Conservation (phyloP, 1,140 invertebrate genomes). For the Oreohelix idahoensis region DNA sequence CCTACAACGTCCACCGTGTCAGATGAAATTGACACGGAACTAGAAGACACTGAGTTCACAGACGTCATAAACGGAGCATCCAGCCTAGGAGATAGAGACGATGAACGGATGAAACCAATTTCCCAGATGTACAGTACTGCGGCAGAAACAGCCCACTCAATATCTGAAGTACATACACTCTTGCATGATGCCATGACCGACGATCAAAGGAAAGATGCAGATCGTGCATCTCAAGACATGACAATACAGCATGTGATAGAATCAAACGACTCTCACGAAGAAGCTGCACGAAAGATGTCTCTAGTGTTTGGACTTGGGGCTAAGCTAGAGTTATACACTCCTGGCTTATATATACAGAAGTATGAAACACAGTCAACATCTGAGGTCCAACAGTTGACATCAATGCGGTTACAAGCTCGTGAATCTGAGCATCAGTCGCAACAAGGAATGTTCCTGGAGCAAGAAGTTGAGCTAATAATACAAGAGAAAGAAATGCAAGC, state of each 20-base stretch:
- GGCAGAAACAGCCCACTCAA: neutral
- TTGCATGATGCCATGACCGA: too few relatives aligned
- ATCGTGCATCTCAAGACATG: too few relatives aligned
- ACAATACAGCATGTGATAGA: neutral
- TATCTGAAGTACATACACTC: neutral
- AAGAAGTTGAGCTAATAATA: too few relatives aligned
- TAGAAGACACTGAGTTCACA: neutral
- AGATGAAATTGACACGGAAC: slow-evolving; percentile 3
- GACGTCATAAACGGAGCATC: neutral
- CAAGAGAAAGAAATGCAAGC: neutral
- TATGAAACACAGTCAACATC: neutral
- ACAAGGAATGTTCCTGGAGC: too few relatives aligned
- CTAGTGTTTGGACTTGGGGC: neutral
- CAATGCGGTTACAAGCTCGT: too few relatives aligned
- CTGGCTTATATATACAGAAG: neutral
- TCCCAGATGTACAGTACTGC: neutral
- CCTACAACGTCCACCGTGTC: neutral
- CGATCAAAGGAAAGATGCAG: too few relatives aligned
- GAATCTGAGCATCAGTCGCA: too few relatives aligned
- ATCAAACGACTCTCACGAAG: neutral
- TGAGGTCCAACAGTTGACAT: too few relatives aligned
- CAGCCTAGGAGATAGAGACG: slow-evolving; percentile 19
- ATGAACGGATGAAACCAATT: slow-evolving; percentile 31
- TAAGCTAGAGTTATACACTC: neutral
- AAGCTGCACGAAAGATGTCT: slow-evolving; percentile 6